These are phyloP conservation scores for Volucella inanis DNA, from an alignment of 2,888 invertebrate species.

Conservation along the genomic window DNA sequence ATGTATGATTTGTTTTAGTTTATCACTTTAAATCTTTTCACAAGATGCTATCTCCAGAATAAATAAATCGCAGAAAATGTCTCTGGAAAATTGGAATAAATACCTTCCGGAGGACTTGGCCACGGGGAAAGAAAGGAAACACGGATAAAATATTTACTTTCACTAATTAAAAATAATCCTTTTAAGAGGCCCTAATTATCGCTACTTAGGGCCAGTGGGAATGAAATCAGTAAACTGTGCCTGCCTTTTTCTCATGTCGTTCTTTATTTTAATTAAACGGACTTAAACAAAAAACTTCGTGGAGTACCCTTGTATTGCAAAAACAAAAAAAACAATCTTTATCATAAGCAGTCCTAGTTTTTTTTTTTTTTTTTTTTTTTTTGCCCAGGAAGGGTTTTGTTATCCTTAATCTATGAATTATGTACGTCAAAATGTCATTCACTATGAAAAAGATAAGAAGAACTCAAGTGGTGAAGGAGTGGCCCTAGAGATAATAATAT, in stretches of 20 bases:
- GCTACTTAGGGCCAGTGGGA: constrained; percentile 55
- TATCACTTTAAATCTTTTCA: too few relatives aligned
- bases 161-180: constrained; percentile 69
- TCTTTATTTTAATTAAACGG: constrained; percentile 29
- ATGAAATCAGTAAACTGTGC: constrained; percentile 34
- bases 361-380: constrained; percentile 22
- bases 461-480: constrained; percentile 7
- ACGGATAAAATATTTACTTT: constrained; percentile 60
- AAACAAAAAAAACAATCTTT: constrained; percentile 23
- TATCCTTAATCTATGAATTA: constrained; percentile 57
- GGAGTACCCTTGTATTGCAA: constrained; percentile 26
- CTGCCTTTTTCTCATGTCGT: constrained; percentile 8
- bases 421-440: constrained; percentile 39
- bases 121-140: constrained; percentile 45
- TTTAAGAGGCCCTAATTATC: constrained; percentile 58
- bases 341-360: constrained; percentile 35
- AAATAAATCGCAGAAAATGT: not conserved
- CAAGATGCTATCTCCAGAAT: not conserved
- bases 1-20: too few relatives aligned
- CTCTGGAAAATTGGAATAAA: constrained; percentile 8
- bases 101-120: constrained; percentile 7
- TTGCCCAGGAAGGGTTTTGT: constrained; percentile 25
- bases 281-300: constrained; percentile 14
- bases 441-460: constrained; percentile 25
- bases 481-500: not conserved